Evolutionary conservation across 2,113 vertebrate genomes (phyloP), one percentile per base, ranked within the genome.

Genomic region (Anguilla japonica): DNA sequence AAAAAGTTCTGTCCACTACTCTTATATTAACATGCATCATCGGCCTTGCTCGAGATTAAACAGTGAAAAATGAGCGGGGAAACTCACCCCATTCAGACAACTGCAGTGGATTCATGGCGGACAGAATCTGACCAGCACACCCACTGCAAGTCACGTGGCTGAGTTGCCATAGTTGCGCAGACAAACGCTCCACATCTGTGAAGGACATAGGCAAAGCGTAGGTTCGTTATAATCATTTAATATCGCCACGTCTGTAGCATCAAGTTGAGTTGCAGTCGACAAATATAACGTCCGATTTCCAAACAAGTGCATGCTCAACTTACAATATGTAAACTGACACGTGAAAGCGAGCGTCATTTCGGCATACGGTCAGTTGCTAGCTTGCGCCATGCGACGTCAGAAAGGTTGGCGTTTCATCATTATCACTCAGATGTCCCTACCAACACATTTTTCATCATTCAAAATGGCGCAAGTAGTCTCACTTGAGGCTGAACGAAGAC

Each of bases 1-100:
- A 86, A 86, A 86, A 5, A 9, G 13, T 82, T 43, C 85, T 86
- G 85, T 86, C 85, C 85, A 86, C 85, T 86, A 86, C 85, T 86
- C 85, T 86, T 86, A 86, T 43, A 29, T 14, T 60, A 85, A 84
- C 20, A 18, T 40, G 60, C 85, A 86, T 86, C 85, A 86, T 2
- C 3, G 85, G 85, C 79, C 40, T 46, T 0, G 18, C 41, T 81
- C 9, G 20, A 56, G 5, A n/a, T 0, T 9, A 34, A 7, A 81
- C 0, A n/a, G 41, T 0, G 5, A 22, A 1, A 4, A 29, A 15
- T 2, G 13, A 18, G 41, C 20, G 0, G 22, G 13, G 8, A 26
- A 82, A 53, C 26, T 5, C 63, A 26, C 6, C n/a, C 60, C 5
- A 20, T 67, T 75, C n/a, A 83, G 22, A 15, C 2, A 83, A 34